Percentiles rank a stretch among this genome's conserved stretches.
Conservation (phyloP, 2,113 vertebrate genomes). For the Hymenochirus boettgeri region DNA sequence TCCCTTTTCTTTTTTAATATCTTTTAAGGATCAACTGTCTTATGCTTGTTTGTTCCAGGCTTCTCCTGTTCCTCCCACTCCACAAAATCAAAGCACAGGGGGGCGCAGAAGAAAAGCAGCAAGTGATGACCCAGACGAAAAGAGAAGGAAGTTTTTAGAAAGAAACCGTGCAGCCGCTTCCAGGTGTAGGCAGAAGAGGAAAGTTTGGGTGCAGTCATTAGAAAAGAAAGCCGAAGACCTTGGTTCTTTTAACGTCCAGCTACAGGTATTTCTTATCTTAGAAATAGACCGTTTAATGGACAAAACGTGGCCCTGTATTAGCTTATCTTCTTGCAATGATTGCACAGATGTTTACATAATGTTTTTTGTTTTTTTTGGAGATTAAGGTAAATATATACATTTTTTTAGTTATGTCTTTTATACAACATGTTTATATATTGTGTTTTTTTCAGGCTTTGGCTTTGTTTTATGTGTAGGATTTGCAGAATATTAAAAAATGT, state of each 20-base stretch:
- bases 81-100: conserved; percentile 83
- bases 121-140: conserved; percentile 94
- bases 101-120: conserved; percentile 90
- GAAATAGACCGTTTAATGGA: no score
- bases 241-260: conserved; percentile 82
- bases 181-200: conserved; percentile 92
- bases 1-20: not conserved
- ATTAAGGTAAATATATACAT: no score
- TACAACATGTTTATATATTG: no score
- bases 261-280: conserved; percentile 89
- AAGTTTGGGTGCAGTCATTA: conserved; percentile 95
- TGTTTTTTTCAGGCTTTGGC: no score
- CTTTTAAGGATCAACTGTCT: conserved; percentile 26
- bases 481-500: no score
- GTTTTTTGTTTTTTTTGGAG: no score
- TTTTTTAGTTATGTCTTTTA: no score
- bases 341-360: no score
- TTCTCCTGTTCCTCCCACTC: conserved; percentile 80
- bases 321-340: no score
- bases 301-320: no score
- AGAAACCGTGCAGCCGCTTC: conserved; percentile 92
- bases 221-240: conserved; percentile 94
- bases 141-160: conserved; percentile 93
- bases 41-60: conserved; percentile 60
- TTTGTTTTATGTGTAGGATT: no score